phyloP scores from a whole-genome alignment of 2,113 vertebrate genomes.

The Camelus dromedarius region DNA sequence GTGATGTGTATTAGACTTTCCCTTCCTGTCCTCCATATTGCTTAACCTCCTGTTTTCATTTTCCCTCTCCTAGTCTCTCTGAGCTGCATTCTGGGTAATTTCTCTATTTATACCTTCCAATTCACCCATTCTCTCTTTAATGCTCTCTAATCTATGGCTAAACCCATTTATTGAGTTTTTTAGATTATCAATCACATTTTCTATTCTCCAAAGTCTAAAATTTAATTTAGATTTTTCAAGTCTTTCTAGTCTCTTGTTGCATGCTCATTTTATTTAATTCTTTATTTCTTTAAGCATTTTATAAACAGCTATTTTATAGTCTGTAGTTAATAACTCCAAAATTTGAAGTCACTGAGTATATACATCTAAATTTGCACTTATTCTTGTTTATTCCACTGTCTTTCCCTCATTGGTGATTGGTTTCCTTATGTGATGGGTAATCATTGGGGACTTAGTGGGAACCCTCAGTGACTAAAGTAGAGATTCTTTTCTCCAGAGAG shows the following conservation, averaged over 20 bases:
- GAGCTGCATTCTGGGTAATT: background rate
- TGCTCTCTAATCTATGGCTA: conserved; percentile 4
- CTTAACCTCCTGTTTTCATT: background rate
- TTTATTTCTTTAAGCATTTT: conserved; percentile 27
- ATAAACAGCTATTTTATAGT: conserved; percentile 4
- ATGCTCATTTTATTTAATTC: conserved; percentile 1
- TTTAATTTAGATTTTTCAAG: conserved; percentile 30
- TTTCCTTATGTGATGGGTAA: background rate
- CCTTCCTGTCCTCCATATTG: background rate
- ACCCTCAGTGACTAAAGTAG: background rate
- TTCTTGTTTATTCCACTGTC: background rate
- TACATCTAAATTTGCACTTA: background rate
- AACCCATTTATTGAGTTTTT: background rate
- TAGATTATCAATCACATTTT: background rate
- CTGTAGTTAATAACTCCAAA: background rate
- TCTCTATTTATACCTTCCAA: background rate
- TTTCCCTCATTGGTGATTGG: background rate
- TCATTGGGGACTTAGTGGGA: background rate
- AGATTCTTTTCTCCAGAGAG: background rate
- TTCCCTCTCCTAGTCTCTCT: background rate
- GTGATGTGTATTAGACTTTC: background rate
- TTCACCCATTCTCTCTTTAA: background rate
- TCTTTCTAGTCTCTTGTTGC: background rate
- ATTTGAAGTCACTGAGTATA: background rate
- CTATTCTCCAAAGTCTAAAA: background rate